Percentiles rank a stretch among this genome's conserved stretches.
Evolutionary conservation across 2,888 invertebrate species (phyloP).

Genomic region (Cylloceria caligata): DNA sequence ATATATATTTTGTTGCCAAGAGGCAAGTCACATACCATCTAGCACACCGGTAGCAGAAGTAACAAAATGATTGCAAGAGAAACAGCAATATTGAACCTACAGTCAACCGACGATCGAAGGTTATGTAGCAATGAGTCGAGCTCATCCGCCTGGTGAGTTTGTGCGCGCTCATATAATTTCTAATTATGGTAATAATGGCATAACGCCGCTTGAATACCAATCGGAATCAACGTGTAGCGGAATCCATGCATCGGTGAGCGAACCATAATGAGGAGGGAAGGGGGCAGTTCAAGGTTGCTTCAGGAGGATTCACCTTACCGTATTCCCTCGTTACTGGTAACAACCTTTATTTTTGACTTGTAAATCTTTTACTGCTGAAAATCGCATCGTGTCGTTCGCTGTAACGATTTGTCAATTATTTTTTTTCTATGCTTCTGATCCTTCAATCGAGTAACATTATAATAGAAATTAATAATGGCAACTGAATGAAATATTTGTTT

Average conservation of each 20-base stretch:
- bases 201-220: conserved; percentile 67
- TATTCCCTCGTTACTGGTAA: background rate
- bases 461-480: too few relatives aligned
- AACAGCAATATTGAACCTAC: conserved; percentile 30
- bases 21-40: conserved; percentile 25
- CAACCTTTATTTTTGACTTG: conserved; percentile 6
- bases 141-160: conserved; percentile 9
- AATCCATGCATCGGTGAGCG: conserved; percentile 72
- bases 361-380: background rate
- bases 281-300: background rate
- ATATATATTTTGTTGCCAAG: conserved; percentile 48
- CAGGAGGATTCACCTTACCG: conserved; percentile 5
- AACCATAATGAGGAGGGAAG: conserved; percentile 43
- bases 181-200: conserved; percentile 75
- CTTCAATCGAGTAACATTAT: too few relatives aligned
- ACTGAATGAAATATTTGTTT: too few relatives aligned
- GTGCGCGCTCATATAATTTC: conserved; percentile 70
- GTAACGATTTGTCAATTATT: background rate
- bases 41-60: conserved; percentile 16
- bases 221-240: conserved; percentile 68
- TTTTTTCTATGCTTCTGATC: too few relatives aligned
- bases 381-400: conserved; percentile 12
- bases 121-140: conserved; percentile 22
- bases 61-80: conserved; percentile 15
- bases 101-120: conserved; percentile 50